These are phyloP conservation scores for Bradypodion pumilum DNA, from an alignment of 2,797 vertebrate species.

Conservation along the genomic window DNA sequence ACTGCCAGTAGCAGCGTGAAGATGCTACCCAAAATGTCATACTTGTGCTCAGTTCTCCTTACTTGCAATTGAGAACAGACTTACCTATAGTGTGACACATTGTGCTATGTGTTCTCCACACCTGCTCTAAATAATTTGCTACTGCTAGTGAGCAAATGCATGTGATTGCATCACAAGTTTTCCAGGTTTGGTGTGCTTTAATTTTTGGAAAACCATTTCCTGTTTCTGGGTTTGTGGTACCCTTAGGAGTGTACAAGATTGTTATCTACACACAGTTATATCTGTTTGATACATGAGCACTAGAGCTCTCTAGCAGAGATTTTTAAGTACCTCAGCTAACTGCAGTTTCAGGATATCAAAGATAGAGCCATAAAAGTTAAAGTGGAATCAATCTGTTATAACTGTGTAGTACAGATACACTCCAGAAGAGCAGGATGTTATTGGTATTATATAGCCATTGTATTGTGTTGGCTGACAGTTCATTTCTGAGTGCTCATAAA, in stretches of 20 bases:
- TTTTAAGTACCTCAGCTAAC: too few relatives aligned
- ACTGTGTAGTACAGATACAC: too few relatives aligned
- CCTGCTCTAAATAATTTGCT: too few relatives aligned
- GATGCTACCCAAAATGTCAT: background rate
- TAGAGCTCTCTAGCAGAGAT: background rate
- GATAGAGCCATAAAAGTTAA: too few relatives aligned
- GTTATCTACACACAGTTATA: too few relatives aligned
- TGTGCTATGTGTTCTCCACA: too few relatives aligned
- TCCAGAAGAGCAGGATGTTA: background rate
- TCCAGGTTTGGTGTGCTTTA: background rate
- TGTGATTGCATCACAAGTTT: background rate
- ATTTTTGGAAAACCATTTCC: background rate
- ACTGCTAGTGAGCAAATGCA: background rate
- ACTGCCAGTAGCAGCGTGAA: rapidly evolving
- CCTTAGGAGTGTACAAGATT: background rate
- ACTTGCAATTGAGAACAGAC: background rate
- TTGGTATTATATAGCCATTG: background rate
- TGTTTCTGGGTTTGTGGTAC: background rate
- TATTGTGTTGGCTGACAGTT: background rate
- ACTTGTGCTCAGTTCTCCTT: background rate
- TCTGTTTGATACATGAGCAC: too few relatives aligned
- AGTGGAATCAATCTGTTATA: too few relatives aligned
- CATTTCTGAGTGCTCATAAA: background rate
- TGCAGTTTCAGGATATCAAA: too few relatives aligned
- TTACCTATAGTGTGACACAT: too few relatives aligned